Percentiles rank a stretch among this genome's conserved stretches.
Conservation (phyloP, 2,888 invertebrate species). For the Abrostola tripartita region DNA sequence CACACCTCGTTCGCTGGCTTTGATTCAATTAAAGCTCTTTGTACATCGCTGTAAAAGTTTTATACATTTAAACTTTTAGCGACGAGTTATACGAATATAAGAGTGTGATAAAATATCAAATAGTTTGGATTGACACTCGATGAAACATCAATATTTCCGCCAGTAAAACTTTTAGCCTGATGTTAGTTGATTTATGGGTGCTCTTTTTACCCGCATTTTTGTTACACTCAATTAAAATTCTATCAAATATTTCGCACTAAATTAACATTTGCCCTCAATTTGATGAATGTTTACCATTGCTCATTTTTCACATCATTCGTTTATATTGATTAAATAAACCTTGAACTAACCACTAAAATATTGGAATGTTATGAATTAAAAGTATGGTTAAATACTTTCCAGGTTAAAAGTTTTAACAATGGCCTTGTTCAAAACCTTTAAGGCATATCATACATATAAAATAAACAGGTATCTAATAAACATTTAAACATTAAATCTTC, state of each 20-base stretch:
- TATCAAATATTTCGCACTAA: not conserved
- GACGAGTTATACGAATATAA: conserved; percentile 21
- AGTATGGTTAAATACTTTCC: too few relatives aligned
- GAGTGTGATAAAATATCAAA: conserved; percentile 22
- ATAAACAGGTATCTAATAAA: not conserved
- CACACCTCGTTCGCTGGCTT: conserved; percentile 60
- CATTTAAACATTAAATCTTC: not conserved
- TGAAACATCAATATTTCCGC: not conserved
- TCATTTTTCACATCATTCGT: not conserved
- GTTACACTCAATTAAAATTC: not conserved
- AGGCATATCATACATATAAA: too few relatives aligned
- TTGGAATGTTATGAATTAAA: too few relatives aligned
- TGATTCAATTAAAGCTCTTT: conserved; percentile 64
- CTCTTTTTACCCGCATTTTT: not conserved
- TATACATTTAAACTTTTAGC: conserved; percentile 19
- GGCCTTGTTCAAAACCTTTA: too few relatives aligned
- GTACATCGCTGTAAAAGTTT: conserved; percentile 34
- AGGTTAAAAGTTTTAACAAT: too few relatives aligned
- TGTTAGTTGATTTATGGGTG: too few relatives aligned
- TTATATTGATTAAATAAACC: not conserved
- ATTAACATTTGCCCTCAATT: not conserved
- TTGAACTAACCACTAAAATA: not conserved
- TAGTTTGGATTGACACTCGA: conserved; percentile 20
- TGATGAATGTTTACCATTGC: not conserved
- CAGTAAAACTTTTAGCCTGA: not conserved